Base-by-base conservation (phyloP, 2,113 vertebrate species). In the Pontoporia blainvillei region DNA sequence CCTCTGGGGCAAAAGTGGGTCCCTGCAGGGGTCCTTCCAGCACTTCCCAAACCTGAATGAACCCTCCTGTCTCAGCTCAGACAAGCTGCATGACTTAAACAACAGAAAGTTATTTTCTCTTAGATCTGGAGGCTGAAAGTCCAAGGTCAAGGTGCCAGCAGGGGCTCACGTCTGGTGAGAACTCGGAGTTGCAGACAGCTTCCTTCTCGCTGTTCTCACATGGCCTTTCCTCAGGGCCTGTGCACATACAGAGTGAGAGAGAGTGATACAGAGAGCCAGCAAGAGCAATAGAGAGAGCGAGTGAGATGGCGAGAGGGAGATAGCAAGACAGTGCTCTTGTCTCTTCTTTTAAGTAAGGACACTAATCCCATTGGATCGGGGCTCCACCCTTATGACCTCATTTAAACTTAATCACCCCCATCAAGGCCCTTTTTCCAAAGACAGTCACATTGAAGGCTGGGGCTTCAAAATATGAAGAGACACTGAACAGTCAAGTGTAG, bases 401-500 rank as follows among this genome's bases (percentile, higher is more conserved):
- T 9, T 62, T 25, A 66, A 64, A 31, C 54, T 64, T 46, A 52
- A 62, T 41, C 57, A 46, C 34, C 57, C n/a, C 23, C 18, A n/a
- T 23, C n/a, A 25, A 72, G 44, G 46, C 8, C 41, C 36, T 39
- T 72, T 57, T 29, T 66, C 73, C 25, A 59, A 44, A 81, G 41
- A 86, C 0, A 39, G 84, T 54, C 86, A n/a, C 34, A 31, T 0
- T 9, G 73, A 34, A 36, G 54, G 27, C 5, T 61, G 20, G 62
- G 72, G 21, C 27, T 79, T 69, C 82, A 79, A 18, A 31, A 23
- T 29, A 41, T n/a, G 64, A 57, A 31, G 7, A 0, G 12, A 29
- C 1, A 69, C 23, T 1, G 4, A 72, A 23, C n/a, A 14, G 52
- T 12, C 4, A 41, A 81, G n/a, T 0, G 0, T 14, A 39, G 31